Evolutionary conservation across 2,113 vertebrate genomes (phyloP).

Genomic region (Pachycephala philippinensis): DNA sequence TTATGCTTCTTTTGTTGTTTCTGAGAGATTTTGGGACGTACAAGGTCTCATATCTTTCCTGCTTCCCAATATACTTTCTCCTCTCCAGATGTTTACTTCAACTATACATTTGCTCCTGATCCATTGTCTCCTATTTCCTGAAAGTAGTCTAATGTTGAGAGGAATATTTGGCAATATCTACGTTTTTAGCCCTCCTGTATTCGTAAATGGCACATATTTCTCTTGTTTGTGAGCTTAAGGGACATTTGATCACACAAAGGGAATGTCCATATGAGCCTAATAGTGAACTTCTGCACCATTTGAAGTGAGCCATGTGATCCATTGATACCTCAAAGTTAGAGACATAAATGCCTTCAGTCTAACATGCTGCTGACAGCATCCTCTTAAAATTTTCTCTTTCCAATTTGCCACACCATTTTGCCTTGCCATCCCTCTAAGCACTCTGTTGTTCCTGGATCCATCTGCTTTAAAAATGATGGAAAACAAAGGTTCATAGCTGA

Average conservation of each 20-base stretch:
- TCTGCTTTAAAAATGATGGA: background rate
- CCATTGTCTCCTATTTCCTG: background rate
- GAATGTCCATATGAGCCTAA: background rate
- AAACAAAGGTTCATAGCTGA: background rate
- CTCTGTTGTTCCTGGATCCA: background rate
- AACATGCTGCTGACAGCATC: background rate
- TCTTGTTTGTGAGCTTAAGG: background rate
- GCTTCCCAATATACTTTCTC: background rate
- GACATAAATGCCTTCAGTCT: background rate
- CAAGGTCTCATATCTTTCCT: background rate
- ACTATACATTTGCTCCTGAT: background rate
- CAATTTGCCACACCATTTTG: background rate
- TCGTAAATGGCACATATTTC: background rate
- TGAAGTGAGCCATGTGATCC: background rate
- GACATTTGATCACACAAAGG: background rate
- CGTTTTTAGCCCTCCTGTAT: background rate
- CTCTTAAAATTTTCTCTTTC: background rate
- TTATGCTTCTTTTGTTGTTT: background rate
- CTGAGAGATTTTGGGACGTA: background rate
- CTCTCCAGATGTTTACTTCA: background rate
- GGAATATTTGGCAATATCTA: background rate
- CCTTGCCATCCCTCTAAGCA: background rate
- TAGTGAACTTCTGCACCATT: background rate
- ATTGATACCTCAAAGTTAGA: background rate
- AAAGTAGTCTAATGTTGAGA: background rate